phyloP scores from a whole-genome alignment of 2,113 vertebrate genomes.

The Chloebia gouldiae region DNA sequence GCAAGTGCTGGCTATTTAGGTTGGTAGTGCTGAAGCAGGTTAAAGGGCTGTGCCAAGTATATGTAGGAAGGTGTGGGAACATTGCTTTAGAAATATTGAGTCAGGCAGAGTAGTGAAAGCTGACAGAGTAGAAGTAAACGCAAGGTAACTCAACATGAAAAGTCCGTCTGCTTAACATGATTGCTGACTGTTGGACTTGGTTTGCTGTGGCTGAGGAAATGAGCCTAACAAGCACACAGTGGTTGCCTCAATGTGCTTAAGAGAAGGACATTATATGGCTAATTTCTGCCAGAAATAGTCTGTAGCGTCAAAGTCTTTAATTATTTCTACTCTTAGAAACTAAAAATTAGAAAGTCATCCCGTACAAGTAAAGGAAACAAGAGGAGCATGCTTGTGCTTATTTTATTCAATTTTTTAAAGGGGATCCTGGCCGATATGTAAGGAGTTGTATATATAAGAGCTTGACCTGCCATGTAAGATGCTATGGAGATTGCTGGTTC shows the following conservation, averaged over 20 bases:
- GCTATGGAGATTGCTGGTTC: neutral
- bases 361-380: neutral
- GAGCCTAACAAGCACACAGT: neutral
- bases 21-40: conserved; percentile 18
- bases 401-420: neutral
- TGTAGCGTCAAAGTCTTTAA: neutral
- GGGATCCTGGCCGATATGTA: neutral
- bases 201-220: neutral
- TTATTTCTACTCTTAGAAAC: neutral
- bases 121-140: neutral
- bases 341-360: neutral
- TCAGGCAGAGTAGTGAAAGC: neutral
- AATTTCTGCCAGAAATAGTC: neutral
- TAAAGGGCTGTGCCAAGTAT: neutral
- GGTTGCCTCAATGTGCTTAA: neutral
- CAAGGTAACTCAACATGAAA: neutral
- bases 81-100: conserved; percentile 13
- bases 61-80: conserved; percentile 14
- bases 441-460: neutral
- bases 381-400: rapidly evolving
- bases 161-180: rapidly evolving
- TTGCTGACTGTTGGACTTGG: neutral
- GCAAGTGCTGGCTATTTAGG: neutral
- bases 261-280: neutral
- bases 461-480: neutral